Conservation (phyloP, 2,797 vertebrate genomes). For the Rhabdomys pumilio region DNA sequence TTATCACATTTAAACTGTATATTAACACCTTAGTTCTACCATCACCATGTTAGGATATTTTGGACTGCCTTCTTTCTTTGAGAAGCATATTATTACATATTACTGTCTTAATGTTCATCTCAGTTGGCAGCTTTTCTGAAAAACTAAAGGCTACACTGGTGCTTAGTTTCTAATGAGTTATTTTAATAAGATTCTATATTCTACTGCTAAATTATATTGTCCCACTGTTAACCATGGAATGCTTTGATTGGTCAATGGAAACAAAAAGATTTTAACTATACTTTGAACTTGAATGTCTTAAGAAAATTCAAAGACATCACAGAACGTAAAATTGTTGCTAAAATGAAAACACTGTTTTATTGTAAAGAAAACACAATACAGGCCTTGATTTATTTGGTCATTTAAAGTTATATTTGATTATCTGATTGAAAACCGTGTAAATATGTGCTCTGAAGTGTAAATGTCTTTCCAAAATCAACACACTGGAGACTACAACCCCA, state of each 20-base stretch:
- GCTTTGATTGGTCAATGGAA: slow-evolving; percentile 78
- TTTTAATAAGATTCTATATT: slow-evolving; percentile 85
- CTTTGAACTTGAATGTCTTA: slow-evolving; percentile 75
- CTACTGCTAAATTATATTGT: slow-evolving; percentile 82
- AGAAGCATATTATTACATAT: not conserved
- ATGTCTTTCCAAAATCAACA: not conserved
- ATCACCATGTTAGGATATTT: not conserved
- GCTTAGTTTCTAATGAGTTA: slow-evolving; percentile 78
- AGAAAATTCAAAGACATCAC: slow-evolving; percentile 75
- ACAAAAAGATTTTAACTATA: slow-evolving; percentile 81
- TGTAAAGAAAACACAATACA: not conserved
- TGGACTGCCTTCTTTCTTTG: not conserved
- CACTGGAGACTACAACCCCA: not conserved
- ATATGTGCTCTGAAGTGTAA: not conserved
- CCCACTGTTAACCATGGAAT: slow-evolving; percentile 84
- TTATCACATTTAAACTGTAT: not conserved
- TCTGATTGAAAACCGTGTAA: not conserved
- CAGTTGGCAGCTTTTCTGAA: slow-evolving; percentile 75
- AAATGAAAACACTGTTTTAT: slow-evolving; percentile 44
- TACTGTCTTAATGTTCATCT: slow-evolving; percentile 69
- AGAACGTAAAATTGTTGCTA: slow-evolving; percentile 47
- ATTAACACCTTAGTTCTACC: not conserved
- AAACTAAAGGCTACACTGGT: slow-evolving; percentile 75
- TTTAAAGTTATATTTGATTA: not conserved
- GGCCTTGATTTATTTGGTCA: not conserved